These are phyloP conservation scores for Dolichoris vasculosae DNA, from an alignment of 1,140 invertebrate species.

Conservation along the genomic window DNA sequence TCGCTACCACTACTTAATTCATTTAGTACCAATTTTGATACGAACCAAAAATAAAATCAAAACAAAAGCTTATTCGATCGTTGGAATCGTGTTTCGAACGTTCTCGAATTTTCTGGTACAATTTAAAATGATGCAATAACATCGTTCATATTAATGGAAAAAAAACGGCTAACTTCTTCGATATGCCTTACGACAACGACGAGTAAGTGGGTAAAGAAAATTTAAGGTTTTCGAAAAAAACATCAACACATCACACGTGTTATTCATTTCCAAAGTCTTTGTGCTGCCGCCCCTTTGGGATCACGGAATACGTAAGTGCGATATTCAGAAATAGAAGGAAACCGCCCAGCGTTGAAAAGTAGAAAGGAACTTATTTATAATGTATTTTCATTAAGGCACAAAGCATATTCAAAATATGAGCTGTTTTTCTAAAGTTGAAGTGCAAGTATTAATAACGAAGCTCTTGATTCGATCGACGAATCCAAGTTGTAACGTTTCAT, in stretches of 20 bases:
- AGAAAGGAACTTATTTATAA: constrained; percentile 24
- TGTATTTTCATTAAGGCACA: constrained; percentile 26
- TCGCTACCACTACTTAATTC: too few species aligned
- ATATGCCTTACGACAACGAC: not conserved
- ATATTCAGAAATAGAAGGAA: constrained; percentile 34
- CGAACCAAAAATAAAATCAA: not conserved
- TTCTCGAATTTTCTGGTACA: not conserved
- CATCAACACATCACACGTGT: constrained; percentile 50
- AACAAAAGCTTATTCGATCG: not conserved
- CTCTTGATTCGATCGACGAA: not conserved
- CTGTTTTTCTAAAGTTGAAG: not conserved
- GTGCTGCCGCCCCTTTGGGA: constrained; percentile 24
- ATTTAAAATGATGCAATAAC: not conserved
- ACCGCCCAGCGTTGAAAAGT: constrained; percentile 27
- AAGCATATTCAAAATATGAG: constrained; percentile 11
- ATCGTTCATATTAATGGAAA: constrained; percentile 32
- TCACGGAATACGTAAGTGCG: not conserved
- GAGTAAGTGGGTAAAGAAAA: constrained; percentile 10
- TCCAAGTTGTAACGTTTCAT: not conserved
- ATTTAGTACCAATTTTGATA: not conserved
- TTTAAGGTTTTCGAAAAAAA: constrained; percentile 46
- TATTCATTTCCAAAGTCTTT: constrained; percentile 45
- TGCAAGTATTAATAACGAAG: not conserved
- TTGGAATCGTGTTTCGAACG: not conserved
- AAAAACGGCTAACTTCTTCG: not conserved